Evolutionary conservation across 2,888 invertebrate genomes (phyloP), one percentile per base, ranked within the genome.

Genomic region (Drosophila putrida): DNA sequence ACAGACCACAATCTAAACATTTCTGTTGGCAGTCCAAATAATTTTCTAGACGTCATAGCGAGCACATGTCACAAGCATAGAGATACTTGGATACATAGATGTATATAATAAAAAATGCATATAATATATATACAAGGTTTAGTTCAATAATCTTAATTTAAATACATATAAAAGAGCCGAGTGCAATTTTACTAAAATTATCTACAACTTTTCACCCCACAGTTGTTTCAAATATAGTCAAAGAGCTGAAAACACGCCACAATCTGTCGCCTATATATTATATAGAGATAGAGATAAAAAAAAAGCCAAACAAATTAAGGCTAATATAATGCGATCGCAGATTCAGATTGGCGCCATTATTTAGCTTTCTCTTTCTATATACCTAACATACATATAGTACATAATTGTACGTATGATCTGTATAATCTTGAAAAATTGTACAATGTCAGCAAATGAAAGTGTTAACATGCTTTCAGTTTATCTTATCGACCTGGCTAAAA

Each of bases 21-120:
- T 80, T 74, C 62, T 57, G 25, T 86, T 86, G 86, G 83, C 84
- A 86, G 13, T 62, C 53, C 38, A 20, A 28, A 50, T 39, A 54
- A 60, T 58, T 62, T 59, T 25, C 33, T 47, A 62, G 82, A 86
- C 87, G 82, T 83, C 87, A 86, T 54, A 43, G 78, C 49, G 6
- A 62, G 53, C 83, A 80, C 77, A 80, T 82, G 83, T 78, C 69
- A 51, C 41, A 50, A 31, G 71, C 39, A 64, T 75, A 69, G 20
- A 69, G 20, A 60, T 53, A 39, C 43, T 20, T 31, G 49, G 27
- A 64, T 49, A 35, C 25, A 25, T n/a, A 39, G 8, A 51, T 35
- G 15, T 47, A 54, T 53, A 51, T 20, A 71, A 59, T 57, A 59
- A 35, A 54, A 69, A 50, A 49, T 66, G 75, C 72, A 75, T 51